These are phyloP conservation scores for Mantis religiosa DNA, from an alignment of 2,888 invertebrate genomes.

Conservation along the genomic window DNA sequence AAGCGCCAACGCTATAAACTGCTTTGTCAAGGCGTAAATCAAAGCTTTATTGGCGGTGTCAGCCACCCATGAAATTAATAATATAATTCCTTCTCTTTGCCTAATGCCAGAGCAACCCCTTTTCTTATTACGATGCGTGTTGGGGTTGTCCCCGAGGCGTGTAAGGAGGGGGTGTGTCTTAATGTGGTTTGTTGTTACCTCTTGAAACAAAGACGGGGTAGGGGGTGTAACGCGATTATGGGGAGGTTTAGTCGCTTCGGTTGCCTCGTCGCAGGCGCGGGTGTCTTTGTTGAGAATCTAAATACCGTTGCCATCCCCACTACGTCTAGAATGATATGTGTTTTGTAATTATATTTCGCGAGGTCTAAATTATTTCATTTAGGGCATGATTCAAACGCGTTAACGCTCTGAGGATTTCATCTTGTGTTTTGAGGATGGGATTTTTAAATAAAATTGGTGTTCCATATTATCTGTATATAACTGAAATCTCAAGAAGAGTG, in stretches of 20 bases:
- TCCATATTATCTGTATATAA: too few relatives aligned
- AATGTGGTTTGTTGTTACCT: slow-evolving; percentile 14
- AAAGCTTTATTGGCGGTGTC: slow-evolving; percentile 26
- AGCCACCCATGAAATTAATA: slow-evolving; percentile 30
- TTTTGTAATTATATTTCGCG: not conserved
- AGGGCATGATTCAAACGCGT: not conserved
- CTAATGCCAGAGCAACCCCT: slow-evolving; percentile 9
- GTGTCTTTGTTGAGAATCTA: not conserved
- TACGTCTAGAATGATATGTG: not conserved
- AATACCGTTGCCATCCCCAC: not conserved
- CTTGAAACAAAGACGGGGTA: slow-evolving; percentile 9
- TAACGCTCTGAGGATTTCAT: not conserved
- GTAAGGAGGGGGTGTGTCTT: slow-evolving; percentile 6
- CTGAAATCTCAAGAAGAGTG: too few relatives aligned
- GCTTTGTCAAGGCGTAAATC: slow-evolving; percentile 24
- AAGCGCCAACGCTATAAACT: not conserved
- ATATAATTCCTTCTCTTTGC: slow-evolving; percentile 22
- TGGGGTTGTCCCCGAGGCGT: not conserved
- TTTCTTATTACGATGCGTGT: slow-evolving; percentile 1
- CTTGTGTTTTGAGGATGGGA: too few relatives aligned
- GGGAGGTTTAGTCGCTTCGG: not conserved
- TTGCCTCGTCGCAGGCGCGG: not conserved
- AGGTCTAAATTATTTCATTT: not conserved
- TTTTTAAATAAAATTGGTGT: too few relatives aligned
- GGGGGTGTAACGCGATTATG: not conserved